Evolutionary conservation across 2,888 invertebrate genomes (phyloP), one percentile per base, ranked within the genome.

Genomic region (Aspidiotus destructor): DNA sequence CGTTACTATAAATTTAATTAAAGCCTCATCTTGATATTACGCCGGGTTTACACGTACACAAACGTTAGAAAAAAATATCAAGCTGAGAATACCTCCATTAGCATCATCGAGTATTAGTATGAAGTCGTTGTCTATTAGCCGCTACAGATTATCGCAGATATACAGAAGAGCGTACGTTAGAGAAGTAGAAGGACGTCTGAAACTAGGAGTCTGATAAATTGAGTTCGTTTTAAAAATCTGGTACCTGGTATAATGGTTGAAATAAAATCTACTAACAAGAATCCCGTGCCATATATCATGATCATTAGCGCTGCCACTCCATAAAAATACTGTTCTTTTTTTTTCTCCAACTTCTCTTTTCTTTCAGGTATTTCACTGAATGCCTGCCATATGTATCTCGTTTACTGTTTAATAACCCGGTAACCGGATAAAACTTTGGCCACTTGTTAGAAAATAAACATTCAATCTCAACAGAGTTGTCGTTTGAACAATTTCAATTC

Each of bases 231-330:
- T 65, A 28, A 65, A 55, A 65, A 65, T 57, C 65, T 54, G 57
- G 65, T 65, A 65, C 65, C 65, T 54, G 65, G 65, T 65, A 65
- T 65, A 65, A 65, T 65, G 54, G 65, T 65, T 65, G 17, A 65
- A 65, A 65, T 65, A 65, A 65, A 65, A 65, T 65, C 65, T 57
- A 65, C 65, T 65, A 65, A 65, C 65, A 65, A 65, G 65, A 65
- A 65, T 65, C 65, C 55, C 57, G 65, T 65, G 65, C 65, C 57
- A 65, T 65, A 65, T 65, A 65, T 65, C 65, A 65, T 65, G 65
- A 65, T 65, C 65, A 65, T 65, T 65, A 65, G 55, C 65, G 65
- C 57, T 65, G 65, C 65, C 65, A 65, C 65, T 65, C 65, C 65
- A 65, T 65, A 65, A 65, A 65, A 54, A 65, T 65, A 42, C 41